Evolutionary conservation across 37 sponge, comb jelly and placozoan species (phyloP), one percentile per base, ranked within the genome.

Genomic region (Ephydatia muelleri): DNA sequence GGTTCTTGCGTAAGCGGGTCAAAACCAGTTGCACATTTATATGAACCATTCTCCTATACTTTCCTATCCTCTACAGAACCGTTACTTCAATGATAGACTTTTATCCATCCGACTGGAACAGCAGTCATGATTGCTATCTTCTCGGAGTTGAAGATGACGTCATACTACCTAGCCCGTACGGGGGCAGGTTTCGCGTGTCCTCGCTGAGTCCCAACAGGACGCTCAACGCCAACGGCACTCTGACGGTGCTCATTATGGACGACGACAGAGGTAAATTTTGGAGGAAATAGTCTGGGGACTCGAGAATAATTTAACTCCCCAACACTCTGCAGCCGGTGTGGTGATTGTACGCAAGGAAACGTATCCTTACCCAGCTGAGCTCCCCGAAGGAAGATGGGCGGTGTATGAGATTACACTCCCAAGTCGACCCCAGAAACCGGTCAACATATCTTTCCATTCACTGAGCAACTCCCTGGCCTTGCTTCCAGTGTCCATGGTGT

Each of bases 381-480:
- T 96, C 47, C 97, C 97, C 16, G 97, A 96, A 77, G 97, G 94
- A 19, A 67, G 94, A 67, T 94, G 88, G 90, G 76, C 82, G 31
- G 89, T 89, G 64, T 96, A 89, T 67, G 82, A 83, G n/a, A 78
- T 96, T 73, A 73, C 83, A 0, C 88, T 96, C 36, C 94, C 90
- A 65, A 89, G 66, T 67, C 80, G 57, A 0, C 97, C 97, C 32
- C 84, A 72, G 32, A 9, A 57, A 33, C n/a, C 86, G 11, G 90
- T 94, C 48, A 80, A 78, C 65, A 84, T 96, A 31, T 38, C 71
- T 70, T 89, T 89, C 38, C 72, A n/a, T 49, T 49, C 92, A 16
- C 68, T 89, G 75, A 83, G 87, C 25, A 35, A 73, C 28, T 87
- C 88, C 22, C 81, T 96, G 33, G 36, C 38, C n/a, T 49, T 94